Evolutionary conservation across 2,113 vertebrate genomes (phyloP), one percentile per base, ranked within the genome.

Genomic region (Salvelinus namaycush): DNA sequence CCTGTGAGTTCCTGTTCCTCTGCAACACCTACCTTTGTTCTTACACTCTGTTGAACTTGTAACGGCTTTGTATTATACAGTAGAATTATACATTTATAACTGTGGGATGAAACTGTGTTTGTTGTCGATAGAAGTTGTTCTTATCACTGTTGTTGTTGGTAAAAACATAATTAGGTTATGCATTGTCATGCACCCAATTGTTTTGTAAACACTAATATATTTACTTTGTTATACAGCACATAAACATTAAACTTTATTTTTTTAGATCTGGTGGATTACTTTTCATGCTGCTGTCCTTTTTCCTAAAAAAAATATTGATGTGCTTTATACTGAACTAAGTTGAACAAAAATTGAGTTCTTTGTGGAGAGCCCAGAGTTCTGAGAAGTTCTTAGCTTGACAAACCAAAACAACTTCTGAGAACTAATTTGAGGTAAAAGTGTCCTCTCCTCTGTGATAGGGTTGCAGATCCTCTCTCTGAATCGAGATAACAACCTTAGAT

Each of bases 161-260:
- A 70, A 78, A 64, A 80, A 60, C 72, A 66, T 67, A 3, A 29
- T 81, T 81, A 78, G 79, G 70, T 74, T 79, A 54, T 84, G 82
- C 80, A 70, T 82, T 80, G 73, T 82, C 76, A 69, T 80, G 75
- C 82, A 83, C 62, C 77, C 51, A 18, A 54, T 54, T 57, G 62
- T 88, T 88, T 88, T 88, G 77, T 86, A 86, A 88, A 88, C 87
- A 95, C 94, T 96, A 96, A 95, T 95, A 93, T 95, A 95, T 94
- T 95, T 94, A 94, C 95, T 93, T 95, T 96, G 90, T 91, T 94
- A 94, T 94, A 94, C 92, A 80, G 86, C 82, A 83, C 86, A 89
- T 82, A 77, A 83, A 87, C 89, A 95, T 93, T 94, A 95, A 94
- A 95, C 91, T 92, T 92, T 93, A 93, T 95, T 88, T 87, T 88